phyloP scores from a whole-genome alignment of 2,797 vertebrate genomes.

The Sitta carolinensis region DNA sequence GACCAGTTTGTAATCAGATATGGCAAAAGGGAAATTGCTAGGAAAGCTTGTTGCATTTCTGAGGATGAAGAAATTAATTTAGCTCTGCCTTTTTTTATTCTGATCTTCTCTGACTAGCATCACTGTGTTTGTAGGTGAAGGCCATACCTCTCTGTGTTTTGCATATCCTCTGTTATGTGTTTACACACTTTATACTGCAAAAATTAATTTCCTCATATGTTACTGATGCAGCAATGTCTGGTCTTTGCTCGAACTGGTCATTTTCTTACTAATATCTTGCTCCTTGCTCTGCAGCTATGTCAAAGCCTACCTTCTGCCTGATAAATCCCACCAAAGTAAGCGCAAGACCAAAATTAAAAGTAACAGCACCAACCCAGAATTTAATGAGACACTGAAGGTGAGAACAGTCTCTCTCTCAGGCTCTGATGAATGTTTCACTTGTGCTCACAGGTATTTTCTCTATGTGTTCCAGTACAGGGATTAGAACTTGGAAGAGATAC shows the following conservation, averaged over 20 bases:
- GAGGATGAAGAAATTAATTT: neutral
- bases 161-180: neutral
- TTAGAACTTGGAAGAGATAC: neutral
- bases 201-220: neutral
- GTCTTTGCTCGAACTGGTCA: neutral
- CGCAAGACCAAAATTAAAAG: slow-evolving; percentile 94
- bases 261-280: neutral
- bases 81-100: neutral
- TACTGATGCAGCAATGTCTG: neutral
- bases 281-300: slow-evolving; percentile 84
- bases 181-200: neutral
- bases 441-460: neutral
- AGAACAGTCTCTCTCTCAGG: slow-evolving; percentile 29
- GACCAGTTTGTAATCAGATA: neutral
- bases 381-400: slow-evolving; percentile 93
- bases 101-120: neutral
- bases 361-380: slow-evolving; percentile 90
- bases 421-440: neutral
- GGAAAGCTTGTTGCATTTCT: neutral
- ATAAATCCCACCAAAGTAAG: slow-evolving; percentile 93
- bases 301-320: slow-evolving; percentile 95
- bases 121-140: neutral
- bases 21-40: neutral
- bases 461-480: neutral
- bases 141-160: neutral